Conservation (phyloP, 1,140 invertebrate genomes). For the Euwallacea similis region DNA sequence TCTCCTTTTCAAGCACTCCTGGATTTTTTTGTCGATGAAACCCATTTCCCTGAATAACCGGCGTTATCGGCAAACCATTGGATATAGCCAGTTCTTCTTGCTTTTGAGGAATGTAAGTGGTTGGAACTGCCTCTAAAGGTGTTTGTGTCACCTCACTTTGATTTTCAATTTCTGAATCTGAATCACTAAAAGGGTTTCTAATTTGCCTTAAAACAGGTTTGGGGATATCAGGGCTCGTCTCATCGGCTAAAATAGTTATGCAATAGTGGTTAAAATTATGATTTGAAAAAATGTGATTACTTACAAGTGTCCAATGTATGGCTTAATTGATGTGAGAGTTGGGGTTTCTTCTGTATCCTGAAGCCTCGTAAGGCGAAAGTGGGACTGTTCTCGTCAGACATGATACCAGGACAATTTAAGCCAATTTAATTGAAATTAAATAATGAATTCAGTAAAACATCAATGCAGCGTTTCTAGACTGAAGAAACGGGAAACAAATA, state of each 20-base stretch:
- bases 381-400: slow-evolving; percentile 43
- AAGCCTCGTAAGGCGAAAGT: slow-evolving; percentile 46
- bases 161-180: slow-evolving; percentile 48
- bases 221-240: not conserved
- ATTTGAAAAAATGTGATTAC: slow-evolving; percentile 23
- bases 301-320: slow-evolving; percentile 41
- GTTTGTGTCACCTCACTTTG: slow-evolving; percentile 14
- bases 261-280: not conserved
- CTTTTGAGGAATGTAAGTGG: not conserved
- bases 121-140: slow-evolving; percentile 12
- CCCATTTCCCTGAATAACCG: not conserved
- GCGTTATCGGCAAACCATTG: not conserved
- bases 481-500: not conserved
- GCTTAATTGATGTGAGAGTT: slow-evolving; percentile 38
- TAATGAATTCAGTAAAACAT: too few species aligned
- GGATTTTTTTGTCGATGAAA: slow-evolving; percentile 41
- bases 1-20: slow-evolving; percentile 47
- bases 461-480: too few species aligned
- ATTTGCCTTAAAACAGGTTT: slow-evolving; percentile 28
- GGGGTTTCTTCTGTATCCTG: slow-evolving; percentile 48
- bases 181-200: slow-evolving; percentile 46
- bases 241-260: slow-evolving; percentile 29
- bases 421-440: not conserved
- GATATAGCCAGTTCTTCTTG: not conserved
- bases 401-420: slow-evolving; percentile 6